These are phyloP conservation scores for Drosophila prosaltans DNA, from an alignment of 1,140 invertebrate genomes.

Conservation along the genomic window DNA sequence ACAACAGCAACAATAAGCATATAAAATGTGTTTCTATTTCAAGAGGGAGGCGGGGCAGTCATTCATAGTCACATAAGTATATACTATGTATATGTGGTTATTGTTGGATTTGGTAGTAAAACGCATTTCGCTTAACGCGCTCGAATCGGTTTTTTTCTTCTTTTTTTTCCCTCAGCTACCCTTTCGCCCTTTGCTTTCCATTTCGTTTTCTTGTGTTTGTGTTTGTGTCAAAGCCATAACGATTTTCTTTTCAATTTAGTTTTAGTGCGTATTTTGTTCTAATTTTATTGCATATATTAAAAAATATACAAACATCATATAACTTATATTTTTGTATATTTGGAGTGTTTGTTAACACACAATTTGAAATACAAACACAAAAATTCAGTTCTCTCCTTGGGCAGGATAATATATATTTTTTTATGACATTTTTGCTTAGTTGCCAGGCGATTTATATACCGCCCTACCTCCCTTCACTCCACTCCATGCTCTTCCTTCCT, in stretches of 20 bases:
- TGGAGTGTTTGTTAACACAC: conserved; percentile 70
- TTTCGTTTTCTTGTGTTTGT: conserved; percentile 44
- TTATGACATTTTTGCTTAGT: conserved; percentile 76
- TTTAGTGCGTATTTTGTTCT: conserved; percentile 80
- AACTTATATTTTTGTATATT: not conserved
- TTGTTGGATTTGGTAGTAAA: conserved; percentile 56
- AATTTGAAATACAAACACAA: conserved; percentile 48
- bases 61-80: conserved; percentile 19
- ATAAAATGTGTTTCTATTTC: conserved; percentile 64
- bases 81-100: conserved; percentile 16
- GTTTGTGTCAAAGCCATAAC: conserved; percentile 70
- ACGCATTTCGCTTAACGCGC: conserved; percentile 75
- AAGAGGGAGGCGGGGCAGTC: conserved; percentile 17
- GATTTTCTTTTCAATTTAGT: conserved; percentile 82
- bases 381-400: not conserved
- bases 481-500: conserved; percentile 8
- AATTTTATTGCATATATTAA: conserved; percentile 79
- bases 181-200: not conserved
- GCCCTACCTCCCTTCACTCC: not conserved
- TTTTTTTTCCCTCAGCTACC: not conserved
- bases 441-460: conserved; percentile 71
- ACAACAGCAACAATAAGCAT: conserved; percentile 64
- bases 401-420: conserved; percentile 69
- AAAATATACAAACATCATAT: conserved; percentile 34
- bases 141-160: conserved; percentile 51